Conservation (phyloP, 2,888 invertebrate species). For the Molanna angustata region DNA sequence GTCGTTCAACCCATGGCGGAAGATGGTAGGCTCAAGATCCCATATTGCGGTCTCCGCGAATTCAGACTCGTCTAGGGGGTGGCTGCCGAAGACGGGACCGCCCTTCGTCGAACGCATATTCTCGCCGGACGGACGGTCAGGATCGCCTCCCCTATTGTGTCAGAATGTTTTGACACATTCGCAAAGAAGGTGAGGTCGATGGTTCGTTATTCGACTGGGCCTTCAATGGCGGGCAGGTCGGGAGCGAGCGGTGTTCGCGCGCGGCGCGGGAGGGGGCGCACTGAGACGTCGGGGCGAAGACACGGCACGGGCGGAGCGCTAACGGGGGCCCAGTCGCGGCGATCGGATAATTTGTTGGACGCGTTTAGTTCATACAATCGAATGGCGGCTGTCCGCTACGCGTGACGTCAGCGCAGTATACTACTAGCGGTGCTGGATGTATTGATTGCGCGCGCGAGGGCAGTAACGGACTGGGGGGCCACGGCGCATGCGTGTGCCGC, state of each 20-base stretch:
- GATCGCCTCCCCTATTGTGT: background rate
- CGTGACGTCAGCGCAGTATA: slow-evolving; percentile 54
- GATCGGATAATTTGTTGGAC: slow-evolving; percentile 56
- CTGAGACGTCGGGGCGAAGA: slow-evolving; percentile 35
- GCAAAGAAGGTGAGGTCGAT: slow-evolving; percentile 11
- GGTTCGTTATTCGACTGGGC: slow-evolving; percentile 38
- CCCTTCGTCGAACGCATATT: background rate
- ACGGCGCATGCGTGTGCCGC: slow-evolving; percentile 28
- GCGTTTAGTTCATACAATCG: slow-evolving; percentile 49
- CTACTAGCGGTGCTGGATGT: slow-evolving; percentile 40
- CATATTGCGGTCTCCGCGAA: background rate
- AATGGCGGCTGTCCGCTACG: slow-evolving; percentile 46
- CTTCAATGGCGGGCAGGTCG: slow-evolving; percentile 44
- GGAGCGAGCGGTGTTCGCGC: slow-evolving; percentile 37
- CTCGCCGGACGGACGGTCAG: background rate
- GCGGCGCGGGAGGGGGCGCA: slow-evolving; percentile 37
- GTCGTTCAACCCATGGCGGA: no score
- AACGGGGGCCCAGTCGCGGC: slow-evolving; percentile 44
- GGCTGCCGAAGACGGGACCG: background rate
- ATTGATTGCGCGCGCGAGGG: slow-evolving; percentile 46
- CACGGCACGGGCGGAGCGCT: slow-evolving; percentile 26
- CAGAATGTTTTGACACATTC: slow-evolving; percentile 5
- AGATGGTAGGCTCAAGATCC: background rate
- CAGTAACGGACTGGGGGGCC: slow-evolving; percentile 29
- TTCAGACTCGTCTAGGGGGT: background rate